A percentile compares a stretch with the other conserved stretches of the same genome.
phyloP scores from a whole-genome alignment of 2,113 vertebrate species.

The Hemichromis elongatus region DNA sequence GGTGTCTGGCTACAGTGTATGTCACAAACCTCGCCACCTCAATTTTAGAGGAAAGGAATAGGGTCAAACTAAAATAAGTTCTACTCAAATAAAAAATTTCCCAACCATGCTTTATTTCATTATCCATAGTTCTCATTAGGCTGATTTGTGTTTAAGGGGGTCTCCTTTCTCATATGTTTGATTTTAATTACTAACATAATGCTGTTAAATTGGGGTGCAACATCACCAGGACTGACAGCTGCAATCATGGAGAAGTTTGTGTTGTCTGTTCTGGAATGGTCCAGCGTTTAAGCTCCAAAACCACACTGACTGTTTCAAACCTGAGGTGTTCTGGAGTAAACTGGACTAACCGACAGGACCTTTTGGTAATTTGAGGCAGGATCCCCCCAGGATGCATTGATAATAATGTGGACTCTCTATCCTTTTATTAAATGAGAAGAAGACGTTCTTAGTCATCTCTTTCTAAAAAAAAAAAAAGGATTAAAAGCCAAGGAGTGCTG shows the following conservation, averaged over 20 bases:
- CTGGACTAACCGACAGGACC: too few species aligned
- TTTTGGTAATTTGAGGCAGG: too few species aligned
- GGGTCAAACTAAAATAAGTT: neutral
- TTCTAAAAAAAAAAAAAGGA: too few species aligned
- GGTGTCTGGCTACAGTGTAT: neutral
- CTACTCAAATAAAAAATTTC: accelerated
- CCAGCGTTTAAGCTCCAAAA: too few species aligned
- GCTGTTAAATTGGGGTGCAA: neutral
- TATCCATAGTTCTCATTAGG: neutral
- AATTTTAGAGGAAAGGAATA: neutral
- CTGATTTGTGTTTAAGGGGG: neutral
- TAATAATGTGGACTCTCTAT: too few species aligned
- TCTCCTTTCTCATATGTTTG: neutral
- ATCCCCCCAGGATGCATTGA: too few species aligned
- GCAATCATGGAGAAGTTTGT: neutral
- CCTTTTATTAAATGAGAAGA: too few species aligned
- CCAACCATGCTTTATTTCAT: neutral
- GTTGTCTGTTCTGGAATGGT: neutral
- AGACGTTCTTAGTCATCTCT: too few species aligned
- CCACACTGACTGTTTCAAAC: neutral
- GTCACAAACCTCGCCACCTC: neutral
- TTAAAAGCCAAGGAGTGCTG: too few species aligned
- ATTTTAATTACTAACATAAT: neutral
- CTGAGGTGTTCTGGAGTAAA: too few species aligned
- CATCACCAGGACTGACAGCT: neutral